phyloP scores from a whole-genome alignment of 2,113 vertebrate species.

The Pomatorhinus ruficollis region DNA sequence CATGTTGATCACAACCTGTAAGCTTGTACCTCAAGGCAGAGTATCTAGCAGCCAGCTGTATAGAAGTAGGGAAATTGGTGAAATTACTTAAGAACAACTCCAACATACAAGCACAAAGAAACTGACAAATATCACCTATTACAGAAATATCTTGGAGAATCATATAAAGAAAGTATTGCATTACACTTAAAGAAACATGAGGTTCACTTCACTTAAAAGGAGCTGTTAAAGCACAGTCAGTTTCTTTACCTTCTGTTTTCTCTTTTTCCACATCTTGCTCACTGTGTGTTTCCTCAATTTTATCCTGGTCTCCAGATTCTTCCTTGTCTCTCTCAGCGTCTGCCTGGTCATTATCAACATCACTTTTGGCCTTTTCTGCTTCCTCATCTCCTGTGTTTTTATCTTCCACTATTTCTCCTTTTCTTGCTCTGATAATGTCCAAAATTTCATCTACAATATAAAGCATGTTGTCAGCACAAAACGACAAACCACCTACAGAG shows the following conservation, averaged over 20 bases:
- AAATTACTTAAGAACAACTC: neutral
- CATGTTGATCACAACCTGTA: neutral
- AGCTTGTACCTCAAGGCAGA: neutral
- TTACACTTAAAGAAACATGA: neutral
- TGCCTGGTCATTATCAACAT: conserved; percentile 69
- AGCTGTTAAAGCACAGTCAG: neutral
- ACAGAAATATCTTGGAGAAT: neutral
- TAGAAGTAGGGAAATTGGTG: neutral
- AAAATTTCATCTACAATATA: conserved; percentile 81
- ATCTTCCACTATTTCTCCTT: conserved; percentile 83
- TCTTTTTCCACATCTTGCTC: conserved; percentile 72
- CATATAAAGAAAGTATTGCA: neutral
- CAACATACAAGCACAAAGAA: neutral
- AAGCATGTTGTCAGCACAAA: neutral
- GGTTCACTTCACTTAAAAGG: neutral
- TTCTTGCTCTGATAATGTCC: conserved; percentile 82
- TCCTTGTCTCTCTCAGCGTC: conserved; percentile 68
- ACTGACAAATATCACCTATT: neutral
- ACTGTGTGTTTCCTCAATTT: conserved; percentile 31
- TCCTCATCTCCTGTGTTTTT: conserved; percentile 79
- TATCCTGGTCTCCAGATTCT: conserved; percentile 64
- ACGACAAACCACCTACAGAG: neutral
- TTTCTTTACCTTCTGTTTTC: conserved; percentile 76
- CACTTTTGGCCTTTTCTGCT: conserved; percentile 75
- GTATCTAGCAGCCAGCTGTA: neutral